phyloP scores from a whole-genome alignment of 1,140 invertebrate species.

The Zaprionus capensis region DNA sequence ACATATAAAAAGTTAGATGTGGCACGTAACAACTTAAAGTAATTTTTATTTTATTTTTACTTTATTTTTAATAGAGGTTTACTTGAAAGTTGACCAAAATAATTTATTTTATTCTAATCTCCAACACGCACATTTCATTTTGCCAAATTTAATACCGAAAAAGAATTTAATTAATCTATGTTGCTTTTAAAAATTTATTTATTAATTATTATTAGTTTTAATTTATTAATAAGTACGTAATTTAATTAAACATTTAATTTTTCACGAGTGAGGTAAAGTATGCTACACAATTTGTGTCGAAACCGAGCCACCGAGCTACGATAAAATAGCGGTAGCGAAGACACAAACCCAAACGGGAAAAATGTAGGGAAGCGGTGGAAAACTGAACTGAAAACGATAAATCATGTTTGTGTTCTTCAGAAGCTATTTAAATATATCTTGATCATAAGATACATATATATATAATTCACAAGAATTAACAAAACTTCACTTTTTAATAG shows the following conservation, averaged over 20 bases:
- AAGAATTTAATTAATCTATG: too few relatives aligned
- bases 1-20: too few relatives aligned
- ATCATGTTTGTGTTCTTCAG: too few relatives aligned
- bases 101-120: too few relatives aligned
- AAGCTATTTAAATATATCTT: too few relatives aligned
- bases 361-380: neutral
- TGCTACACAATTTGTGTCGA: neutral
- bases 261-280: slow-evolving; percentile 24
- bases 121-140: too few relatives aligned
- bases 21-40: too few relatives aligned
- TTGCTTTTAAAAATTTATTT: too few relatives aligned
- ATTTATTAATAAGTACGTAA: neutral
- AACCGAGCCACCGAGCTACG: neutral
- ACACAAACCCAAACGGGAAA: slow-evolving; percentile 11
- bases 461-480: neutral
- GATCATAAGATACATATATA: too few relatives aligned
- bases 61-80: too few relatives aligned
- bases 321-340: slow-evolving; percentile 7
- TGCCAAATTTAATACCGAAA: too few relatives aligned
- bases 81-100: too few relatives aligned
- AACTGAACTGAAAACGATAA: neutral
- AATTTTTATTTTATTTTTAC: neutral
- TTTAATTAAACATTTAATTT: neutral
- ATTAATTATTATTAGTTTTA: neutral
- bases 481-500: neutral